Evolutionary conservation across 2,797 vertebrate species (phyloP).

Genomic region (Pelochelys cantorii): DNA sequence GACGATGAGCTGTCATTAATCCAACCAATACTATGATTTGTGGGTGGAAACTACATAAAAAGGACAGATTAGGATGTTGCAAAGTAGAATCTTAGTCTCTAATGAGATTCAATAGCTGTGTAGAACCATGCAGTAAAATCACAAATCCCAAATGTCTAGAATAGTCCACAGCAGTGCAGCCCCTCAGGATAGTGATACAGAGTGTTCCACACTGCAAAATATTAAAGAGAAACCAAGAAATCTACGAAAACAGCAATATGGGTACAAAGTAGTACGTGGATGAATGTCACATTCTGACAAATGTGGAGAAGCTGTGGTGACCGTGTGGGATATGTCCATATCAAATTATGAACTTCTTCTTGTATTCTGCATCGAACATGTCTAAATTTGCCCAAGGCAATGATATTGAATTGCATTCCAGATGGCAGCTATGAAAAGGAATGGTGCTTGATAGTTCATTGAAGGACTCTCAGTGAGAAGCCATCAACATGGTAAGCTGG

Average conservation of each 20-base stretch:
- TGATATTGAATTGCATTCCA: not conserved
- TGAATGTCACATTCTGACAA: not conserved
- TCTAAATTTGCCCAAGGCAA: not conserved
- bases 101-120: not conserved
- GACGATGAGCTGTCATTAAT: not conserved
- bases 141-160: not conserved
- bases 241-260: not conserved
- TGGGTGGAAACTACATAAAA: not conserved
- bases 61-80: not conserved
- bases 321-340: not conserved
- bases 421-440: not conserved
- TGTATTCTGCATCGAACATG: not conserved
- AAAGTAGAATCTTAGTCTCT: not conserved
- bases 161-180: not conserved
- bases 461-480: not conserved
- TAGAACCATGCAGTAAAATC: not conserved
- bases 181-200: not conserved
- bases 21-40: not conserved
- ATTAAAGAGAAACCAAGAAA: not conserved
- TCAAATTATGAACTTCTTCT: not conserved
- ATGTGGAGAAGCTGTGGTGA: not conserved
- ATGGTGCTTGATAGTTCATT: not conserved
- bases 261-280: not conserved
- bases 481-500: not conserved
- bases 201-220: not conserved